Conservation (phyloP, 2,888 invertebrate species). For the Spisula subtruncata region DNA sequence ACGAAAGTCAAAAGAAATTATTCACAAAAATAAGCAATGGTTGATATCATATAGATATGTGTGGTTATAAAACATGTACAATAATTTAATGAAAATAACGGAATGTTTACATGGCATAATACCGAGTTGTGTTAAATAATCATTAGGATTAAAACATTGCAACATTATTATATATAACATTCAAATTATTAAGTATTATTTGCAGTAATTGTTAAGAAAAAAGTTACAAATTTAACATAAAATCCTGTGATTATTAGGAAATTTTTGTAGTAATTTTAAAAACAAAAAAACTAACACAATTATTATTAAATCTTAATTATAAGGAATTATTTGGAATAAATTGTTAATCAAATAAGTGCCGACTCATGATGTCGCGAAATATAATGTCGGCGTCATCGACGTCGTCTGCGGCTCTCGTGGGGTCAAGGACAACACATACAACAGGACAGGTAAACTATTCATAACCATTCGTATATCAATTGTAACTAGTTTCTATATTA, state of each 20-base stretch:
- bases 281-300: too few relatives aligned
- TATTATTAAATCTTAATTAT: background rate
- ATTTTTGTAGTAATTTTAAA: too few relatives aligned
- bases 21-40: background rate
- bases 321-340: background rate
- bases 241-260: too few relatives aligned
- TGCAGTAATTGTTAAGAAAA: too few relatives aligned
- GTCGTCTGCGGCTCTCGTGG: conserved; percentile 45
- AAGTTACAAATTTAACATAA: too few relatives aligned
- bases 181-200: too few relatives aligned
- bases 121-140: background rate
- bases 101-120: background rate
- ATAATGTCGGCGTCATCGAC: conserved; percentile 64
- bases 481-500: too few relatives aligned
- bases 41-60: background rate
- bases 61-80: background rate
- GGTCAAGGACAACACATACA: conserved; percentile 16
- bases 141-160: too few relatives aligned
- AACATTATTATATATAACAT: too few relatives aligned
- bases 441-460: conserved; percentile 46
- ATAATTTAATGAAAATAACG: background rate
- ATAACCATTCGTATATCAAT: background rate
- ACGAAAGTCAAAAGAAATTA: background rate
- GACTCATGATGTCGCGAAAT: conserved; percentile 50
- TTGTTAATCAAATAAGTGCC: background rate